Base-by-base conservation (phyloP, 2,113 vertebrate species). In the Platysternon megacephalum region DNA sequence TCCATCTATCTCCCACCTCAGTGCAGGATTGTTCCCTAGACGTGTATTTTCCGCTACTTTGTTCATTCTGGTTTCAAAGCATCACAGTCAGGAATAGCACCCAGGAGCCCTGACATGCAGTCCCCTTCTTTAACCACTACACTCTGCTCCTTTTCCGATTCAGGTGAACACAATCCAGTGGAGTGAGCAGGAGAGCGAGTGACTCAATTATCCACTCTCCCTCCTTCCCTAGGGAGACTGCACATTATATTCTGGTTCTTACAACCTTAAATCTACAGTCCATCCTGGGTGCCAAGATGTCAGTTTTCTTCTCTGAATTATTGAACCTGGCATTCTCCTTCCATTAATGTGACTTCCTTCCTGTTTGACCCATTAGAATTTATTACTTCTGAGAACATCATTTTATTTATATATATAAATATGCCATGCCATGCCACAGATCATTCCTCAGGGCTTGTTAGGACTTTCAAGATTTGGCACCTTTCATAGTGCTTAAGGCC, bases 191-290 rank as follows among this genome's bases (percentile, higher is more conserved):
- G 16, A 7, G 16, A 35, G 13, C 8, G 7, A 65, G 14, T 17
- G 61, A n/a, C 35, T 65, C 16, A 65, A n/a, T n/a, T n/a, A 32
- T 26, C 7, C 58, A 16, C 29, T 35, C 12, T 14, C 35, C 32
- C 32, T 35, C 32, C 14, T n/a, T n/a, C 32, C 61, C 32, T 32
- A 32, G 29, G 6, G 58, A 32, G 58, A 61, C 58, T 65, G 61
- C 32, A 65, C 6, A 14, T 65, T 32, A 65, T 16, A 65, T 65
- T 65, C 58, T 65, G 58, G 58, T 32, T 65, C 58, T 65, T 11
- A 32, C 13, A 32, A 65, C 48, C 85, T 61, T 52, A 79, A 82
- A 6, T 4, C 4, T 83, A 29, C 22, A 56, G 0, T 0, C 0
- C 4, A 6, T 39, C 4, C 35, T 91, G 35, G 24, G 29, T 80